Base-by-base conservation (phyloP, 2,113 vertebrate species). In the Ciconia stormi region DNA sequence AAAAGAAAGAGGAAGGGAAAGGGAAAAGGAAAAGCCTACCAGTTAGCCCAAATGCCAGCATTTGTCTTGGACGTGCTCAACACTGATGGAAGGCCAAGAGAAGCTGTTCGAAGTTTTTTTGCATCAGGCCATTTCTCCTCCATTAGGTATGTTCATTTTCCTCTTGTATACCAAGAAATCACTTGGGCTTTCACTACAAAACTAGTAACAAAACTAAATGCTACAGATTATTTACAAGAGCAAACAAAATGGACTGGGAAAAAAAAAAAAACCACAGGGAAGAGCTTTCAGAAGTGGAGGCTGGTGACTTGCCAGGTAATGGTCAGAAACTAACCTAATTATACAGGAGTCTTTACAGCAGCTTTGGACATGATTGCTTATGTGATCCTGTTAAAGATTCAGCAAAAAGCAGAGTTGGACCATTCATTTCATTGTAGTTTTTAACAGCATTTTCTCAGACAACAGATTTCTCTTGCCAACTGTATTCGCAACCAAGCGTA, bases 251-350 rank as follows among this genome's bases (percentile, higher is more conserved):
- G 6, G 23, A 56, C 5, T 0, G 26, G 29, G 65, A 32, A 65
- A n/a, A 14, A 0, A 66, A n/a, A 15, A 0, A 26, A 32, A 38
- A 42, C 2, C 4, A 9, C 1, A 2, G 9, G 17, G 74, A 91
- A 81, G 36, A 58, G 5, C 20, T 62, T 87, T 81, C 29, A 62
- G 34, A 93, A 89, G 34, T 40, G 19, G 23, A 79, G 32, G 36
- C 36, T 72, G 26, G 14, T 87, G n/a, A 80, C 70, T 53, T 50
- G 47, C 16, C 55, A 47, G 16, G 27, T 73, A 77, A 61, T 42
- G 47, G 32, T 70, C 22, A 17, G 40, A 82, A 25, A 69, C 25
- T 34, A 71, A 78, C 13, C 19, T 40, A 83, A 81, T 91, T 80
- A 50, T 49, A 29, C 1, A 2, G 22, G 14, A 82, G 19, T 16